phyloP scores from a whole-genome alignment of 2,888 invertebrate genomes.

The Anticlea derivata region DNA sequence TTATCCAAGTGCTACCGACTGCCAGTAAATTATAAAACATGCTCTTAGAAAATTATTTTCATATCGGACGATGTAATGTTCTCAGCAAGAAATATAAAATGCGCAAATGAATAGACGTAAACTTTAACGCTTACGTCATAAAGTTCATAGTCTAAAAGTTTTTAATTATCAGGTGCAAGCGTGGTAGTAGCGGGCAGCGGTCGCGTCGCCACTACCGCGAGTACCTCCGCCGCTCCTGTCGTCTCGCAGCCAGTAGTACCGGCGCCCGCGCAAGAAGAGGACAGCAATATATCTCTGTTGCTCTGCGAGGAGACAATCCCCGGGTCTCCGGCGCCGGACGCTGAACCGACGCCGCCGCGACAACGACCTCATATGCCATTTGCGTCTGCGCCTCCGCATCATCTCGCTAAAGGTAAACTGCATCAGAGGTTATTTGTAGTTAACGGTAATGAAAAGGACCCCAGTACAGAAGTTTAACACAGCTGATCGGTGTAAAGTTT shows the following conservation, averaged over 20 bases:
- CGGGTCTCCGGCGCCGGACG: constrained; percentile 91
- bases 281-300: constrained; percentile 89
- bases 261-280: constrained; percentile 63
- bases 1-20: too few species aligned
- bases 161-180: constrained; percentile 52
- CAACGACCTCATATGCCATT: constrained; percentile 87
- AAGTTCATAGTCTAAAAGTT: background rate
- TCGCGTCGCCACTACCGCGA: constrained; percentile 35
- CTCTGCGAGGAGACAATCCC: constrained; percentile 96
- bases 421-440: too few species aligned
- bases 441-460: too few species aligned
- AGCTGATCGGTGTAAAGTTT: too few species aligned
- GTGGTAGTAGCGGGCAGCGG: constrained; percentile 64
- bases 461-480: too few species aligned
- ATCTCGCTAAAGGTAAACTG: constrained; percentile 51
- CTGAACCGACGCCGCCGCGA: constrained; percentile 77
- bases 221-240: constrained; percentile 22
- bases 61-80: too few species aligned
- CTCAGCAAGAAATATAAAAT: too few species aligned
- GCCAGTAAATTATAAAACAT: too few species aligned
- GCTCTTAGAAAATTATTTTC: too few species aligned
- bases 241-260: constrained; percentile 8
- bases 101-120: too few species aligned
- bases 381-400: constrained; percentile 85
- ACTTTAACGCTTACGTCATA: too few species aligned